A percentile compares a stretch with the other conserved stretches of the same genome.
These are phyloP conservation scores for Cydia pomonella DNA, from an alignment of 1,140 invertebrate species.

Conservation along the genomic window DNA sequence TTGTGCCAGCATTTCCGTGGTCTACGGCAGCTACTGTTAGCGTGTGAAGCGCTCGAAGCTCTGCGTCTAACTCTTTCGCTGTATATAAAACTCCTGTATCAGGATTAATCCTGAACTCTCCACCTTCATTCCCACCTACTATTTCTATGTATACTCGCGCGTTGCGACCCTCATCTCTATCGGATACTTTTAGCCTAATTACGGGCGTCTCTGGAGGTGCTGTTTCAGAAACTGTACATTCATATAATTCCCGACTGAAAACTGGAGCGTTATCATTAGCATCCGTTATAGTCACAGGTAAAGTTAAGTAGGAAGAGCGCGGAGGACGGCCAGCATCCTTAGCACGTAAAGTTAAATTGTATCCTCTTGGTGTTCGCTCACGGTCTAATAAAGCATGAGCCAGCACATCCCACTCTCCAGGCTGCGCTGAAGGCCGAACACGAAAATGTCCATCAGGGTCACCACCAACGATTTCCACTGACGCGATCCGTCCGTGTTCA, in stretches of 20 bases:
- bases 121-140: conserved; percentile 94
- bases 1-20: conserved; percentile 90
- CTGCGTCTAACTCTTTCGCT: conserved; percentile 91
- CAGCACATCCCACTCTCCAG: conserved; percentile 88
- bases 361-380: conserved; percentile 88
- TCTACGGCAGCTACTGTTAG: conserved; percentile 95
- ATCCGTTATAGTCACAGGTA: conserved; percentile 90
- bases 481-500: conserved; percentile 90
- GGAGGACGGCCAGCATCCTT: conserved; percentile 91
- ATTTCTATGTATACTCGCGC: conserved; percentile 93
- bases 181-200: conserved; percentile 91
- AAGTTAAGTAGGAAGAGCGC: conserved; percentile 86
- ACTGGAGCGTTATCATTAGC: conserved; percentile 92
- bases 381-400: conserved; percentile 89
- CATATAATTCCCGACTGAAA: conserved; percentile 94
- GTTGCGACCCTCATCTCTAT: conserved; percentile 91
- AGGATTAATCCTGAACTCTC: conserved; percentile 92
- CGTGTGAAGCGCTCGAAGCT: conserved; percentile 93
- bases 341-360: conserved; percentile 93
- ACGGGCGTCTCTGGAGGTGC: conserved; percentile 94
- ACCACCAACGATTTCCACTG: conserved; percentile 93
- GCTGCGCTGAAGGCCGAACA: conserved; percentile 82
- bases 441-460: conserved; percentile 94
- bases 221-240: conserved; percentile 93
- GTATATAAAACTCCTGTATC: conserved; percentile 95